Evolutionary conservation across 1,140 invertebrate species (phyloP).

Genomic region (Temnothorax nylanderi): DNA sequence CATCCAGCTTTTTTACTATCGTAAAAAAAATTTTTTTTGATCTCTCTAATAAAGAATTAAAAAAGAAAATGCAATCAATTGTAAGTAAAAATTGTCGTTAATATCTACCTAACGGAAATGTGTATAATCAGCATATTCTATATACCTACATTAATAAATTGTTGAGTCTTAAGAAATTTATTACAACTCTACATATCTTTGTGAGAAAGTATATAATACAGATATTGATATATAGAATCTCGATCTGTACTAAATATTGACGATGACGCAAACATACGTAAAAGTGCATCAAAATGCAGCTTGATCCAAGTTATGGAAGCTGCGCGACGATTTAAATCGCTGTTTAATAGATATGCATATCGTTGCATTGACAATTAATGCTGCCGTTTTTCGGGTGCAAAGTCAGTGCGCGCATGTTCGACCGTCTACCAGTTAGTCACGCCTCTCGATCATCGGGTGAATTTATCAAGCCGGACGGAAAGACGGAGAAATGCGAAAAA

Average conservation of each 20-base stretch:
- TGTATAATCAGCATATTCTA: not conserved
- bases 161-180: not conserved
- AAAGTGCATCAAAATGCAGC: not conserved
- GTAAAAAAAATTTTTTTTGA: not conserved
- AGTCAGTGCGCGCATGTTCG: constrained; percentile 60
- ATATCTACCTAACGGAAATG: not conserved
- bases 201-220: not conserved
- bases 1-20: not conserved
- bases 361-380: constrained; percentile 42
- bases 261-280: not conserved
- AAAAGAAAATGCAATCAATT: not conserved
- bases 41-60: not conserved
- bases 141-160: not conserved
- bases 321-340: not conserved
- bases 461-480: constrained; percentile 73
- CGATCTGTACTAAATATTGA: not conserved
- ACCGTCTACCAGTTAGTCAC: constrained; percentile 72
- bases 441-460: constrained; percentile 77
- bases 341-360: constrained; percentile 33
- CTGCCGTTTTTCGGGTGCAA: constrained; percentile 20
- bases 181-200: not conserved
- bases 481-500: constrained; percentile 52
- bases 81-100: not conserved
- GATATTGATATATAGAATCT: not conserved
- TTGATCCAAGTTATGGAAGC: not conserved